Evolutionary conservation across 1,140 invertebrate species (phyloP), one percentile per base, ranked within the genome.

Genomic region (Magallana gigas): DNA sequence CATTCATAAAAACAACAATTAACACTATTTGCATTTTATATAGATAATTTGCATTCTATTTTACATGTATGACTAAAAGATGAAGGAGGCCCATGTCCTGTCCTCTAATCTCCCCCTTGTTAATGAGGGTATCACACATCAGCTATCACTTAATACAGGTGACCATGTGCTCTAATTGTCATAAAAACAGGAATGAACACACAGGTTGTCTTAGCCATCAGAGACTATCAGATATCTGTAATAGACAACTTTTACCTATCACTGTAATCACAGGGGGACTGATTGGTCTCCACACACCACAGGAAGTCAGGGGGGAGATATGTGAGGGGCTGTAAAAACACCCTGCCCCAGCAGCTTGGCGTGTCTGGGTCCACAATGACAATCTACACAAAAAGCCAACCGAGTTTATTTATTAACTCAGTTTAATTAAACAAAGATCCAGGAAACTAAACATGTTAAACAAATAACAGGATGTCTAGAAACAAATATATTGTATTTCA

Each of bases 121-220:
- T 76, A 76, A 76, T 76, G 29, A 48, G 68, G 12, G 23, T 29
- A 29, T 76, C 68, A 76, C 68, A 76, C 68, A 11, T 76, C 8
- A 29, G 23, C 8, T 76, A 76, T 76, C 68, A 76, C 14, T 36
- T 8, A 29, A 23, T 9, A 76, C 23, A 36, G 18, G 18, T 76
- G 68, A 76, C 68, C 68, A 76, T 76, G 68, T 76, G 68, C 68
- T 29, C 68, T 76, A 12, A 76, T 76, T 11, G 23, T 29, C 36
- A 12, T 48, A 76, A 76, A 76, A 76, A 29, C 68, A 76, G 36
- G 23, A 36, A 76, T 48, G 23, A 76, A 76, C 68, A 18, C 8
- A 12, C 36, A 29, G 68, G 68, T 76, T 76, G 23, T 18, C 23
- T 23, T 29, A 76, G 36, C 68, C 68, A 76, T 76, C 68, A 76